Base-by-base conservation (phyloP, 2,888 invertebrate genomes). In the Lasioglossum oenotherae region DNA sequence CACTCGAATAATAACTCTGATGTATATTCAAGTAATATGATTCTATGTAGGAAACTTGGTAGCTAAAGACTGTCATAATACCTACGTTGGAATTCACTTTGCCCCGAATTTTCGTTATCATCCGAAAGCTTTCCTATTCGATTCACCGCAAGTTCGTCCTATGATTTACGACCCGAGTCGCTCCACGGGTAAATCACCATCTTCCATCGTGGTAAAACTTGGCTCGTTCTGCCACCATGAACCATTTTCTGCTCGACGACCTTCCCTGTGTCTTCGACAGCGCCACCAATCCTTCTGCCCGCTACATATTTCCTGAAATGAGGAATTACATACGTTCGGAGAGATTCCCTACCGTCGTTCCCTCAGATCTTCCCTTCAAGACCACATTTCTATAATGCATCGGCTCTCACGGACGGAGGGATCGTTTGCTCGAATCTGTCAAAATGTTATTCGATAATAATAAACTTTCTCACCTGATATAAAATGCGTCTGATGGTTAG, bases 131-230 rank as follows among this genome's bases (percentile, higher is more conserved):
- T 75, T 76, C 75, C 67, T 35, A 76, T 78, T 76, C 78, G 77
- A 80, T 86, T 77, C 80, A 67, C 81, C 74, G 75, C 69, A 75
- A 79, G 72, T 60, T 78, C 35, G 46, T 35, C 27, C 78, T 71
- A 83, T 88, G 85, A 88, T 88, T 85, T 87, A 88, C 74, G 87
- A 82, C 72, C 72, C 8, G n/a, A 72, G 49, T 27, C 80, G 53
- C 81, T 80, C 67, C 76, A 57, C 67, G 53, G 81, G 46, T 81
- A 83, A 87, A 85, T 88, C 82, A 79, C 85, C 85, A 85, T 87
- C 77, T 88, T 87, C 87, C 85, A 88, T 87, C 81, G 79, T 74
- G 38, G 60, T 72, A 78, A 49, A 88, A 88, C 77, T 87, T 87
- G 82, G 82, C 81, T 85, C 85, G 60, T 85, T 87, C 78, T 79